These are phyloP conservation scores for Tachuris rubrigastra DNA, from an alignment of 2,113 vertebrate species.

Conservation along the genomic window DNA sequence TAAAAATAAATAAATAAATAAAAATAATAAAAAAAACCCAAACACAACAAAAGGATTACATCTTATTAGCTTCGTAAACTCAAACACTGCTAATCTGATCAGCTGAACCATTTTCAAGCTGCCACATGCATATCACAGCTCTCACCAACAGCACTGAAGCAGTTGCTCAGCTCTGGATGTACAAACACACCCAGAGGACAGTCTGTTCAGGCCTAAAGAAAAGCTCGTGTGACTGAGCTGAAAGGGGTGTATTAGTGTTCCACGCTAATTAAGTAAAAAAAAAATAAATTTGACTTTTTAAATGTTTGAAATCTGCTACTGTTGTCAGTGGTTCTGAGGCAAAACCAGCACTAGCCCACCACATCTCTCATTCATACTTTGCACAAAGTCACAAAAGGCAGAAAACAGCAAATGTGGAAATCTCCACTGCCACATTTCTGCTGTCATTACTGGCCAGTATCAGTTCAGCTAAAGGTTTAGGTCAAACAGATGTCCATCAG, in stretches of 20 bases:
- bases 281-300: background rate
- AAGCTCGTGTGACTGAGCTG: accelerated
- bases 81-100: background rate
- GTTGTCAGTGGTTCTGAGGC: background rate
- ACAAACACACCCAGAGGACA: background rate
- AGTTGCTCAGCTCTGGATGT: background rate
- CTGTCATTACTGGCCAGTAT: no score
- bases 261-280: background rate
- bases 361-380: accelerated
- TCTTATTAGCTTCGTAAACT: background rate
- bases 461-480: background rate
- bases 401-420: background rate
- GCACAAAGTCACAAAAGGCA: accelerated
- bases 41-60: background rate
- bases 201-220: background rate
- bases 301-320: background rate
- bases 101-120: background rate
- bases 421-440: background rate
- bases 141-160: background rate
- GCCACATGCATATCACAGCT: background rate
- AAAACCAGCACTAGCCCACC: background rate
- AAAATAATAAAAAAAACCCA: background rate
- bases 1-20: background rate
- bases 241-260: background rate
- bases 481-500: background rate